phyloP scores from a whole-genome alignment of 2,888 invertebrate species.

The Meteorus cinctellus region DNA sequence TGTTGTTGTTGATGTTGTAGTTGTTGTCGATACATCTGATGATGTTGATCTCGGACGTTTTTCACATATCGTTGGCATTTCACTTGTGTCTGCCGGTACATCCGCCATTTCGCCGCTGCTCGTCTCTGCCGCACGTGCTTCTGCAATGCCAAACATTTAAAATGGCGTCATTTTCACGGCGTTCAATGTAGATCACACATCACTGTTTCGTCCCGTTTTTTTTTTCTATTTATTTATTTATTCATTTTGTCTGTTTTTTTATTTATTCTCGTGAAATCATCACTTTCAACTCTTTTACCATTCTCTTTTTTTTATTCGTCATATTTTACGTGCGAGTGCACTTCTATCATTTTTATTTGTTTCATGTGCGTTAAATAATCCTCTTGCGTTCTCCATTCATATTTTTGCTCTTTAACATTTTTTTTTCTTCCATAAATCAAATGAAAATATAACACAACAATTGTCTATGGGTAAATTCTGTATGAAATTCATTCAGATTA shows the following conservation, averaged over 20 bases:
- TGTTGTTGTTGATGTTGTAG: constrained; percentile 46
- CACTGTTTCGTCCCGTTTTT: constrained; percentile 43
- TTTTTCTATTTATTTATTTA: constrained; percentile 40
- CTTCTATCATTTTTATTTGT: no score
- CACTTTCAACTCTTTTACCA: not conserved
- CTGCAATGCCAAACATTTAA: constrained; percentile 72
- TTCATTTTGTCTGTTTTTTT: constrained; percentile 36
- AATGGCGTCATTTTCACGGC: constrained; percentile 62
- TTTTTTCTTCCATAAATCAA: not conserved
- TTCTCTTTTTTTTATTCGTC: not conserved
- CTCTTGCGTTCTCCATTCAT: not conserved
- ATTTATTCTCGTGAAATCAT: constrained; percentile 26
- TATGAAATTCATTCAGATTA: no score
- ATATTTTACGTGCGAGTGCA: not conserved
- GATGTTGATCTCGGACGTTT: constrained; percentile 61
- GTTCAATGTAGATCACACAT: constrained; percentile 46
- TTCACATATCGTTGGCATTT: constrained; percentile 55
- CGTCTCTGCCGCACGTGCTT: constrained; percentile 62
- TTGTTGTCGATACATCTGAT: constrained; percentile 52
- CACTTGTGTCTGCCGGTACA: constrained; percentile 55
- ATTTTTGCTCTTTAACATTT: not conserved
- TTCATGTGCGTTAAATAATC: not conserved
- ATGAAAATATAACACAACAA: no score
- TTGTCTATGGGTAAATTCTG: no score
- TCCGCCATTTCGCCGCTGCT: constrained; percentile 61